Evolutionary conservation across 53 echinoderm and acorn worm species (phyloP), one percentile per base, ranked within the genome.

Genomic region (Holothuria scabra): DNA sequence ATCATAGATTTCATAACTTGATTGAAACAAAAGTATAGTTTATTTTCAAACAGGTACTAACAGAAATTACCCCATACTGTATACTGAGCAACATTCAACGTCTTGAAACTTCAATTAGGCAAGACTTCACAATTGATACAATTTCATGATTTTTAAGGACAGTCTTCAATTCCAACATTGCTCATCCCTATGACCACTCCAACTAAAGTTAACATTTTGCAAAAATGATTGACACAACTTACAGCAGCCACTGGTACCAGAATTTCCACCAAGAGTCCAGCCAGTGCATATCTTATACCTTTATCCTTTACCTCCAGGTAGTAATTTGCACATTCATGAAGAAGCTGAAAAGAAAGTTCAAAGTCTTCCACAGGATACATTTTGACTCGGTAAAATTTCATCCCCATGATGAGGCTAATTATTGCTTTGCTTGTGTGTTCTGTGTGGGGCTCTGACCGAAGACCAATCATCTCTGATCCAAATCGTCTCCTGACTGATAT

Each of bases 351-450:
- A 48, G 95, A 99, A 10, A 87, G 84, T 61, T 99, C 99, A 95
- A 99, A 99, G 83, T 92, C 93, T 68, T 99, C 94, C 72, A 99
- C 93, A 0, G 99, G 94, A 56, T 92, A 92, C 94, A 95, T 95
- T 84, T 94, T 94, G 56, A 99, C 99, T 5, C 99, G 86, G 86
- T 99, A 99, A 85, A 99, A 99, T 86, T 99, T 99, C 83, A 99
- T 87, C 28, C 99, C 97, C 97, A 95, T 95, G 70, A 99, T 95
- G n/a, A 99, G 76, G 74, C 99, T 99, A 75, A 99, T 93, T 68
- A 99, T 99, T 23, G 92, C 93, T 84, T 95, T 91, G 60, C 91
- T 90, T 32, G 94, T 95, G 70, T 95, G 90, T 21, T 95, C 94
- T 46, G 92, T 99, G 83, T 92, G 93, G 6, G 99, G 99, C 69